Base-by-base conservation (phyloP, 2,797 vertebrate genomes). In the Odontamblyopus rebecca region DNA sequence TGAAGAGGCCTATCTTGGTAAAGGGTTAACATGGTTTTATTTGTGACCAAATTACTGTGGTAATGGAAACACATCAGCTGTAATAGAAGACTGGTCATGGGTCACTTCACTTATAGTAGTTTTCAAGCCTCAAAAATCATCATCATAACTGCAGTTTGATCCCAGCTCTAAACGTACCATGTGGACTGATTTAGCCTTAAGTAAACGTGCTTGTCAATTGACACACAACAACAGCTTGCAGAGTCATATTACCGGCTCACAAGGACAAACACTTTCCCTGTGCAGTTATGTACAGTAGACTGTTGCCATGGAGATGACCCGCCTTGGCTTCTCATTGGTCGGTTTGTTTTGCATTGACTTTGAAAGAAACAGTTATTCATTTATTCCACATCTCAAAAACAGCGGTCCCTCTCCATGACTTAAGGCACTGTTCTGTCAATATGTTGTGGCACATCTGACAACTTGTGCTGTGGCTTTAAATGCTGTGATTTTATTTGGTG, bases 311-410 rank as follows among this genome's bases (percentile, higher is more conserved):
- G 68, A 70, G 70, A 73, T 70, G 73, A 80, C 62, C 70, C 54
- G 61, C 65, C 65, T 80, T 64, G 69, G 82, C 75, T 76, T 67
- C 67, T 70, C 69, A 81, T 74, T 75, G 75, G 80, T 75, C 73
- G 73, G 77, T 80, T 72, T 72, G 74, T 80, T 85, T 73, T 50
- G 81, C 63, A 50, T 82, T 74, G 70, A 86, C 75, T 64, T 87
- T 87, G 88, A 84, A 82, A 84, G 82, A 87, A 80, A 81, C 23
- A 32, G 78, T 82, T 87, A 54, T 75, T 80, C 71, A 41, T 44
- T 83, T 82, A 77, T 66, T 81, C 51, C 62, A 68, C 1, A 50
- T 76, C 54, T 84, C 38, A 27, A 74, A 77, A 75, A 63, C 71
- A 60, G 69, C 76, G 72, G 61, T 80, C 79, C 76, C 32, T 76